Evolutionary conservation across 1,140 invertebrate genomes (phyloP), one percentile per base, ranked within the genome.

Genomic region (Temnothorax nylanderi): DNA sequence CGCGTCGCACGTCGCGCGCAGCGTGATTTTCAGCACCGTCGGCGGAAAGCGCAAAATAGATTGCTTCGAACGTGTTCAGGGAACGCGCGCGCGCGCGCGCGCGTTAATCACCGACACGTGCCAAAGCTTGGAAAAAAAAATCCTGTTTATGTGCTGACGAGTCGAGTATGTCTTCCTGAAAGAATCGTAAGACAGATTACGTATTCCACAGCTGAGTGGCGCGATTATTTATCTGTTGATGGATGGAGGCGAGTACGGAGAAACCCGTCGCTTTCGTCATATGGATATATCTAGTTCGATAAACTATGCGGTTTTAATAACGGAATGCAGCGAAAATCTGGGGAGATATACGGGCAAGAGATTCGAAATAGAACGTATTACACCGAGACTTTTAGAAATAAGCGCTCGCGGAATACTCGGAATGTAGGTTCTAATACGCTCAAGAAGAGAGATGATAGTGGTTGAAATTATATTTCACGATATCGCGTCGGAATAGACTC

Each of bases 71-170:
- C 13, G 37, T 1, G 26, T 32, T 18, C 26, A 32, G 16, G 8
- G 34, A 1, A 34, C 34, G 37, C 18, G 60, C 16, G 60, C 26
- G 6, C 32, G 16, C 0, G 41, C 2, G 41, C 10, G 41, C 21
- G 11, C 32, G 16, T 62, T 84, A 84, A 75, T 74, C 54, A 60
- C 0, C 54, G 54, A 47, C 54, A 75, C 41, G 69, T 84, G 80
- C n/a, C 54, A 49, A 37, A 49, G 41, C 6, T 18, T 47, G 41
- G 16, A 11, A 21, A 21, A 41, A 65, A 44, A 37, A 18, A 21
- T 18, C 16, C 26, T 51, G 16, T 69, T 69, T 81, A 44, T 18
- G 32, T 18, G 32, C 51, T 47, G 51, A 56, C 7, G 2, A 10
- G 26, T 47, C 47, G 32, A n/a, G 4, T 37, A 37, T 4, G 34